A percentile compares a stretch with the other conserved stretches of the same genome.
Evolutionary conservation across 2,113 vertebrate species (phyloP).

Genomic region (Pterocles gutturalis): DNA sequence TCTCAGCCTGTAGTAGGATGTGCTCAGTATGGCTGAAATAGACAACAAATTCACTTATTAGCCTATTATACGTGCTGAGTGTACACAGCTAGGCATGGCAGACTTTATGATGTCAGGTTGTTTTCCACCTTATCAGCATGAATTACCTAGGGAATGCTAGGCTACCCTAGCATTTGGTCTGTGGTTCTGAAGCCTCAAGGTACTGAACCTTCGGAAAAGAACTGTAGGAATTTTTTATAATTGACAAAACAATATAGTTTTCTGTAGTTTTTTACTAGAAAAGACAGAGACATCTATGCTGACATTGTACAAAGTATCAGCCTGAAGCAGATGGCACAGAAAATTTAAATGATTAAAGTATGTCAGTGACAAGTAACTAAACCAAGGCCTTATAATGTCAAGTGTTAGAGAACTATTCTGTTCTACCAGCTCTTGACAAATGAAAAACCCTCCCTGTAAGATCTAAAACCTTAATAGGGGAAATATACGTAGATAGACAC

Average conservation of each 20-base stretch:
- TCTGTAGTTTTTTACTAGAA: not conserved
- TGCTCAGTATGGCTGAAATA: not conserved
- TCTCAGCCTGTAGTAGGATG: not conserved
- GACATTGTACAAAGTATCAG: not conserved
- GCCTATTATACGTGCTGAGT: not conserved
- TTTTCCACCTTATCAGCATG: not conserved
- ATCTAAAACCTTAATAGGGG: not conserved
- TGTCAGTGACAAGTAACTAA: not conserved
- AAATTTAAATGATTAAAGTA: not conserved
- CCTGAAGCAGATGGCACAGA: not conserved
- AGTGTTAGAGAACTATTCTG: not conserved
- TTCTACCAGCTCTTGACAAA: not conserved
- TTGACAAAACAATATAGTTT: not conserved
- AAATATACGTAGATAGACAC: not conserved
- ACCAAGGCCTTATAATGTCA: not conserved
- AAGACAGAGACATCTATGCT: not conserved
- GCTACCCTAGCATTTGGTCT: not conserved
- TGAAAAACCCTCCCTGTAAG: not conserved
- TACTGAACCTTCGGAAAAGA: not conserved
- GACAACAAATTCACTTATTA: not conserved
- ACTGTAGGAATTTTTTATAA: not conserved
- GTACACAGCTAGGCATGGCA: not conserved
- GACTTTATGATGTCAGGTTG: not conserved
- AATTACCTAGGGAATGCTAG: not conserved
- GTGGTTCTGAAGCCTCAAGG: not conserved